phyloP scores from a whole-genome alignment of 2,113 vertebrate species.

The Falcunculus frontatus region DNA sequence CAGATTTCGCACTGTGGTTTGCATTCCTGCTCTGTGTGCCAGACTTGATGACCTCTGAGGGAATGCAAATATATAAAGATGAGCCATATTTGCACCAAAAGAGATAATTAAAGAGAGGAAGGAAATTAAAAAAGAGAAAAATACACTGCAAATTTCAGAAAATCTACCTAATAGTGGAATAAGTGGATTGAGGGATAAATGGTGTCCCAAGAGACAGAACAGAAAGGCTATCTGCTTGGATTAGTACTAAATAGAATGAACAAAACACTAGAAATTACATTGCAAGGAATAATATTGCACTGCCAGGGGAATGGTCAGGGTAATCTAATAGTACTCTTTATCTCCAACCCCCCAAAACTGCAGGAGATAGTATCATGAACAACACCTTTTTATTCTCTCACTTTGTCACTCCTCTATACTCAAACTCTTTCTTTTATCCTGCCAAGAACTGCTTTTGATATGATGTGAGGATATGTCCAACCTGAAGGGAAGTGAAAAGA shows the following conservation, averaged over 20 bases:
- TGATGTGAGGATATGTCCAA: neutral
- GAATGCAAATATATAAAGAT: constrained; percentile 36
- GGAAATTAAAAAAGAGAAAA: constrained; percentile 54
- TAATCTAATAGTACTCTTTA: constrained; percentile 35
- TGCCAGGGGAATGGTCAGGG: constrained; percentile 6
- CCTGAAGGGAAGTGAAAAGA: neutral
- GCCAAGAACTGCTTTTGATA: neutral
- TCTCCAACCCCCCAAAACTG: neutral
- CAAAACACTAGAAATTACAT: constrained; percentile 58
- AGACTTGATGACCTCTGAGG: constrained; percentile 28
- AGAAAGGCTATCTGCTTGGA: constrained; percentile 61
- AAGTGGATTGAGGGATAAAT: constrained; percentile 57
- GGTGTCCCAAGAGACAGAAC: constrained; percentile 46
- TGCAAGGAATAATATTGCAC: constrained; percentile 44
- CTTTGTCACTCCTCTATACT: neutral
- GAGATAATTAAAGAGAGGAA: constrained; percentile 60
- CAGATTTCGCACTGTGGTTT: neutral
- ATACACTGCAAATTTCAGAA: constrained; percentile 41
- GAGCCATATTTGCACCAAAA: constrained; percentile 37
- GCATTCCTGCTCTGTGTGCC: neutral
- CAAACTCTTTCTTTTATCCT: neutral
- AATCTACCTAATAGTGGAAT: constrained; percentile 54
- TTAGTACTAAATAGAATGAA: constrained; percentile 53
- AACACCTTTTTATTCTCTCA: neutral
- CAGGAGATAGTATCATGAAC: neutral